Evolutionary conservation across 2,113 vertebrate species (phyloP).

Genomic region (Diglossa brunneiventris): DNA sequence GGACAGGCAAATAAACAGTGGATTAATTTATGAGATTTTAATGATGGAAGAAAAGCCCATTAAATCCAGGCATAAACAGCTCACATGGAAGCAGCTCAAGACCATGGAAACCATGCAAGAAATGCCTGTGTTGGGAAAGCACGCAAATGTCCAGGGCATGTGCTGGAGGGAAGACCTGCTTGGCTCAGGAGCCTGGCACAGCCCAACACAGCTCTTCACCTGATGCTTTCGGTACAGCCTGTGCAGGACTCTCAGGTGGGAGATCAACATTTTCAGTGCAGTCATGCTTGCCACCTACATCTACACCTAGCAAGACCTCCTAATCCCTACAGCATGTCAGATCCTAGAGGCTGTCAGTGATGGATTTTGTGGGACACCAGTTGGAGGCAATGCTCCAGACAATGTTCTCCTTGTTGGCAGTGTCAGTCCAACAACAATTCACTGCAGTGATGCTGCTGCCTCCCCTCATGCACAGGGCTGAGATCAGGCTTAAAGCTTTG

Average conservation of each 20-base stretch:
- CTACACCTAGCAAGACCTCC: not conserved
- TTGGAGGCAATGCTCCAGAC: not conserved
- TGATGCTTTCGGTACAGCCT: not conserved
- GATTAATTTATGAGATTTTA: slow-evolving; percentile 28
- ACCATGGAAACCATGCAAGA: not conserved
- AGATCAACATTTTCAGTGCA: not conserved
- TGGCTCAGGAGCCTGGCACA: not conserved
- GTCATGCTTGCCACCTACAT: not conserved
- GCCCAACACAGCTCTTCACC: not conserved
- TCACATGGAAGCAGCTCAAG: not conserved
- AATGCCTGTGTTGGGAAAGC: not conserved
- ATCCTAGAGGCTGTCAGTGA: not conserved
- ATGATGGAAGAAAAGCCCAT: slow-evolving; percentile 10
- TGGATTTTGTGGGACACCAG: not conserved
- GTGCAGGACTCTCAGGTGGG: not conserved
- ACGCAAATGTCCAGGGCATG: accelerated
- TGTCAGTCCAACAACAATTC: not conserved
- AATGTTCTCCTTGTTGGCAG: not conserved
- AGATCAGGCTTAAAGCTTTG: not conserved
- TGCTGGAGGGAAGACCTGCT: not conserved
- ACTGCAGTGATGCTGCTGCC: not conserved
- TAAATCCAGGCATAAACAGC: slow-evolving; percentile 19
- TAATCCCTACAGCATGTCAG: not conserved
- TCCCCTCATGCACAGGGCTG: not conserved
- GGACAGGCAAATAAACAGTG: slow-evolving; percentile 43